Conservation (phyloP, 1,140 invertebrate genomes). For the Solenopsis invicta region DNA sequence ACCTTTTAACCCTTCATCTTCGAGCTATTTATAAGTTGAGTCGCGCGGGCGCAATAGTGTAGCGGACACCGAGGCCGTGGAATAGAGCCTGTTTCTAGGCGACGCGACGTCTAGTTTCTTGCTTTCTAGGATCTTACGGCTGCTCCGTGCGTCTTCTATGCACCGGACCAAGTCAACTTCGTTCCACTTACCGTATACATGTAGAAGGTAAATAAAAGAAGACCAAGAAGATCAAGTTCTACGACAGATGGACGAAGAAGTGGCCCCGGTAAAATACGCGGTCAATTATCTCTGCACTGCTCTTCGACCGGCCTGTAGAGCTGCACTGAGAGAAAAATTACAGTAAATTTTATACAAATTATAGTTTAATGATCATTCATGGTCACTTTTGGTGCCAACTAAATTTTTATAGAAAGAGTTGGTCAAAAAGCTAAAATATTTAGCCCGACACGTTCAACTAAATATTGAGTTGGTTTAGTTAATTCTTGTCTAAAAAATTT, state of each 20-base stretch:
- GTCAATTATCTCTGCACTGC: background rate
- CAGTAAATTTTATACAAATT: no score
- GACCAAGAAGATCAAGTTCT: background rate
- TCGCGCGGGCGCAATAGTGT: conserved; percentile 48
- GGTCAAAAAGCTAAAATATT: no score
- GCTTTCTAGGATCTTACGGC: background rate
- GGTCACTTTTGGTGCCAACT: no score
- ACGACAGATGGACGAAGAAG: background rate
- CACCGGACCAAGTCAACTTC: background rate
- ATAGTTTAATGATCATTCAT: no score
- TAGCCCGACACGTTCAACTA: no score
- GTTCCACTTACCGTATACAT: background rate
- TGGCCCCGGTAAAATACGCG: no score
- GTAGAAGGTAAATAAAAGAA: background rate
- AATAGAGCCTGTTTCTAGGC: conserved; percentile 54
- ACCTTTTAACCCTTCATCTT: conserved; percentile 60
- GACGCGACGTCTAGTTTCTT: conserved; percentile 47
- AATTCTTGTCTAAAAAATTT: no score
- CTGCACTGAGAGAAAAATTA: no score
- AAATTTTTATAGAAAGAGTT: no score
- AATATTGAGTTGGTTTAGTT: no score
- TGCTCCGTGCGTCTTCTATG: background rate
- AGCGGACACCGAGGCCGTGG: background rate
- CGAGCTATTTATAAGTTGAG: conserved; percentile 51
- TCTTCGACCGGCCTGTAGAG: conserved; percentile 8